These are phyloP conservation scores for Mechanitis mazaeus DNA, from an alignment of 2,888 invertebrate species.

Conservation along the genomic window DNA sequence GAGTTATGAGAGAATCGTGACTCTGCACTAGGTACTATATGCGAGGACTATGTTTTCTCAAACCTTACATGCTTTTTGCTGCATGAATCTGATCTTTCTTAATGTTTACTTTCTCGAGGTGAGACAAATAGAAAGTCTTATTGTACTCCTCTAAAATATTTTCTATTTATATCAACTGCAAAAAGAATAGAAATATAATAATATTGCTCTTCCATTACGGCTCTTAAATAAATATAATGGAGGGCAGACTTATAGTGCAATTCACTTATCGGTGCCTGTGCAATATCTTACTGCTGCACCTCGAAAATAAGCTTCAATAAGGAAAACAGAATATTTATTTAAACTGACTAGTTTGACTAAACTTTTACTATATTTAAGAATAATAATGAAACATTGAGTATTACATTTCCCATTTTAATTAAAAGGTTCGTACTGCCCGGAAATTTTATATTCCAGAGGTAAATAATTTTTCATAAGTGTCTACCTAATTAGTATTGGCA, in stretches of 20 bases:
- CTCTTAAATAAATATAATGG: too few relatives aligned
- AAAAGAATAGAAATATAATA: too few relatives aligned
- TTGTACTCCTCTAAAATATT: too few relatives aligned
- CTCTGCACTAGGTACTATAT: slow-evolving; percentile 31
- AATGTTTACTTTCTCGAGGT: too few relatives aligned
- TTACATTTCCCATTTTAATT: neutral
- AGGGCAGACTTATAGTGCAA: too few relatives aligned
- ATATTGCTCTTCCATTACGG: too few relatives aligned
- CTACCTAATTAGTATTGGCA: slow-evolving; percentile 71
- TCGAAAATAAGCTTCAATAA: neutral
- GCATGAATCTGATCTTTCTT: too few relatives aligned
- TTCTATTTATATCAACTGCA: too few relatives aligned
- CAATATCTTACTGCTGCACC: too few relatives aligned
- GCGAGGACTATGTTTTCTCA: slow-evolving; percentile 20
- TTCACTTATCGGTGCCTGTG: too few relatives aligned
- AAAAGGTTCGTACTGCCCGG: slow-evolving; percentile 1
- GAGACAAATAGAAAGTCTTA: too few relatives aligned
- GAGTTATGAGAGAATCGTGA: slow-evolving; percentile 65
- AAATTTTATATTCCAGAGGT: slow-evolving; percentile 1
- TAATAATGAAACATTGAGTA: slow-evolving; percentile 1
- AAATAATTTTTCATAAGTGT: slow-evolving; percentile 44
- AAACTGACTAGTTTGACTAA: too few relatives aligned
- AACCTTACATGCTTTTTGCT: slow-evolving; percentile 6
- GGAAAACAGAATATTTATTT: neutral
- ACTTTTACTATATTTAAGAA: neutral